These are phyloP conservation scores for Agapostemon virescens DNA, from an alignment of 2,888 invertebrate genomes.

Conservation along the genomic window DNA sequence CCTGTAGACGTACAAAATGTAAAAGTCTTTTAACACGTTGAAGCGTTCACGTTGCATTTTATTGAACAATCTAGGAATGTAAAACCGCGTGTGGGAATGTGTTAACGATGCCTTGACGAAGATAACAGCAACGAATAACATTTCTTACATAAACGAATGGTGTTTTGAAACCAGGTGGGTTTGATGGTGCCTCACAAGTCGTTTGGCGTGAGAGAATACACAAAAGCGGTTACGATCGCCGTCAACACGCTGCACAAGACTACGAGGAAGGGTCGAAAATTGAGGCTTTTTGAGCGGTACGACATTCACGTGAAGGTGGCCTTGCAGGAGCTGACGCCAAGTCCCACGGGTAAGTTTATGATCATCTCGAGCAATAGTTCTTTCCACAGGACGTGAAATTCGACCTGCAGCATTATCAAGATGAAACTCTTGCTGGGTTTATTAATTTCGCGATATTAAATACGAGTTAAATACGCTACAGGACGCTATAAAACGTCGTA, in stretches of 20 bases:
- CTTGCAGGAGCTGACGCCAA: conserved; percentile 88
- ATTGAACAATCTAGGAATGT: too few relatives aligned
- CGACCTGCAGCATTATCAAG: neutral
- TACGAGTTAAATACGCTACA: neutral
- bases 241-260: conserved; percentile 84
- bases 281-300: conserved; percentile 86
- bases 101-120: neutral
- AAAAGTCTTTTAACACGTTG: too few relatives aligned
- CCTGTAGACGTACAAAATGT: too few relatives aligned
- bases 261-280: conserved; percentile 81
- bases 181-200: conserved; percentile 89
- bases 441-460: neutral
- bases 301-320: conserved; percentile 86
- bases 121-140: too few relatives aligned
- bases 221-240: conserved; percentile 86
- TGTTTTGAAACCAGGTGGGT: conserved; percentile 82
- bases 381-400: neutral
- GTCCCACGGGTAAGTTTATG: conserved; percentile 86
- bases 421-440: neutral
- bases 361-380: neutral
- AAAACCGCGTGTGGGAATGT: too few relatives aligned
- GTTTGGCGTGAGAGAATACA: conserved; percentile 88
- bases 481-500: too few relatives aligned
- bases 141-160: neutral
- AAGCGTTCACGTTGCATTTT: too few relatives aligned